A percentile compares a stretch with the other conserved stretches of the same genome.
Conservation (phyloP, 2,113 vertebrate genomes). For the Lasiurus borealis region DNA sequence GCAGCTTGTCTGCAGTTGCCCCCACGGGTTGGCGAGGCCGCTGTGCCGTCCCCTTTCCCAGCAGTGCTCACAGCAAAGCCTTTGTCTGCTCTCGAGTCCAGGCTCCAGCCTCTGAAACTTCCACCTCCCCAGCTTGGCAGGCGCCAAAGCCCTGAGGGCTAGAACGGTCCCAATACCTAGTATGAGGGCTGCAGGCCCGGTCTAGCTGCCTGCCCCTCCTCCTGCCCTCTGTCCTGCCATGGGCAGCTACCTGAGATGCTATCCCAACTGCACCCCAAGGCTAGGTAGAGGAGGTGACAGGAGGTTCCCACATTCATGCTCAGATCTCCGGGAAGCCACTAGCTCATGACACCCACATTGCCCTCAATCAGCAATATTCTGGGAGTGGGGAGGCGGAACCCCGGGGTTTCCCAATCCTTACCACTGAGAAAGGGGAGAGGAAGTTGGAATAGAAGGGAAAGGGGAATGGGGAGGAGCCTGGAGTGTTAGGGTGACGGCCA, state of each 20-base stretch:
- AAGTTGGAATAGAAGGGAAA: neutral
- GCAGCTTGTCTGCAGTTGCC: neutral
- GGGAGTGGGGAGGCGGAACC: neutral
- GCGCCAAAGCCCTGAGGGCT: neutral
- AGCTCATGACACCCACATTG: neutral
- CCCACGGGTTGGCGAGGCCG: fast-evolving
- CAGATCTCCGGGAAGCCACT: neutral
- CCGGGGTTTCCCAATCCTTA: neutral
- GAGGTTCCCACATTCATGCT: neutral
- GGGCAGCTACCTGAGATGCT: neutral
- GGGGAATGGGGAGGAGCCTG: neutral
- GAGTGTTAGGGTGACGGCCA: fast-evolving
- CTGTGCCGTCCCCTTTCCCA: neutral
- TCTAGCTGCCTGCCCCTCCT: neutral
- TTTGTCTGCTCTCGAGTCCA: neutral
- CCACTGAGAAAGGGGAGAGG: neutral
- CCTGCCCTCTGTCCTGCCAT: neutral
- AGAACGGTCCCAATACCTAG: neutral
- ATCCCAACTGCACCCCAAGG: neutral
- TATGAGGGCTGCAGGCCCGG: neutral
- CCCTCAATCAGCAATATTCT: neutral
- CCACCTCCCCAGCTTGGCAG: neutral
- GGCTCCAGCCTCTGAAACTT: neutral
- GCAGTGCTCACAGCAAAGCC: neutral
- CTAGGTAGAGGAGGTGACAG: neutral